Evolutionary conservation across 1,140 invertebrate species (phyloP).

Genomic region (Sinella curviseta): DNA sequence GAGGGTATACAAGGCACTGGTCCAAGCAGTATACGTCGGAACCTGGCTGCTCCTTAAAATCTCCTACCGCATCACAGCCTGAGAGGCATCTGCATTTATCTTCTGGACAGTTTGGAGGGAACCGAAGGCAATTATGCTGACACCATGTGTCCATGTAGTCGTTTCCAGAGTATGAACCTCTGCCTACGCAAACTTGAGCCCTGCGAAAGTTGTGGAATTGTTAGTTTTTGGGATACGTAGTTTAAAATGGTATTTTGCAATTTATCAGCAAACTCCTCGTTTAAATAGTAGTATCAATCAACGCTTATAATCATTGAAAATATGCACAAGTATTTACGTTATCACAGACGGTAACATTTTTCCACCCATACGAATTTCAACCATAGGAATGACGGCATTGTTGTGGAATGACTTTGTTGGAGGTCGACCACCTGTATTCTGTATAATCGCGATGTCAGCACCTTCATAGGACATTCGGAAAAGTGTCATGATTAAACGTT

Average conservation of each 20-base stretch:
- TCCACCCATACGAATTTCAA: background rate
- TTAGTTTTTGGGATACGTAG: slow-evolving; percentile 27
- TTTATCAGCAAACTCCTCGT: no score
- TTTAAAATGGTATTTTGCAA: no score
- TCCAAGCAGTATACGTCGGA: slow-evolving; percentile 49
- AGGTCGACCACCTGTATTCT: slow-evolving; percentile 66
- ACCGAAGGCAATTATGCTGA: slow-evolving; percentile 76
- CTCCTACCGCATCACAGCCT: slow-evolving; percentile 29
- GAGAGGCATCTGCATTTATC: slow-evolving; percentile 68
- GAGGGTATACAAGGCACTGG: slow-evolving; percentile 47
- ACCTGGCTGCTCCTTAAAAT: slow-evolving; percentile 43
- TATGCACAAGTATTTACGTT: slow-evolving; percentile 14
- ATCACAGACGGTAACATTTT: background rate
- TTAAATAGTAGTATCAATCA: no score
- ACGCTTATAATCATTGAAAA: background rate
- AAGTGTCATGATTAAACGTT: no score
- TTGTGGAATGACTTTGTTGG: slow-evolving; percentile 64
- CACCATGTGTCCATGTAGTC: slow-evolving; percentile 79
- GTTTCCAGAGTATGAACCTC: slow-evolving; percentile 62
- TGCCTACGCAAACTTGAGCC: slow-evolving; percentile 73
- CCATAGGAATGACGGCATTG: slow-evolving; percentile 41
- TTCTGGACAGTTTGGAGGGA: slow-evolving; percentile 78
- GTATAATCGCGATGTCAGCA: slow-evolving; percentile 77
- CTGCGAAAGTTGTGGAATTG: slow-evolving; percentile 56
- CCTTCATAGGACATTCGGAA: no score